These are phyloP conservation scores for Cheirogaleus medius DNA, from an alignment of 2,113 vertebrate genomes.

Conservation along the genomic window DNA sequence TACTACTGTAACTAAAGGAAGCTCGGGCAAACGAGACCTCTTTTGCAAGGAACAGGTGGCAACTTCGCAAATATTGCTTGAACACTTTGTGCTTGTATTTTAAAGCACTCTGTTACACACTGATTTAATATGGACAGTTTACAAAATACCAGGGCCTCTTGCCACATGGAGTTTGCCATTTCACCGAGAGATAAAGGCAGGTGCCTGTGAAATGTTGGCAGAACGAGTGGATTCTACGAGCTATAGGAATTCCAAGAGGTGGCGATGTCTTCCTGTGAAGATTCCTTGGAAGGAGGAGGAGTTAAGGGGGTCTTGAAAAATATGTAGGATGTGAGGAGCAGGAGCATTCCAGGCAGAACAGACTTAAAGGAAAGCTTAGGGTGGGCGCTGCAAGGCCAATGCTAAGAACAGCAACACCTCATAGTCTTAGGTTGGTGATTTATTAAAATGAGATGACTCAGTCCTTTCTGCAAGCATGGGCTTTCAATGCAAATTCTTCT, in stretches of 20 bases:
- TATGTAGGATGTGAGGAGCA: not conserved
- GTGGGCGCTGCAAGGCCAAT: rapidly evolving
- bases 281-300: not conserved
- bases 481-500: not conserved
- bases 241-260: not conserved
- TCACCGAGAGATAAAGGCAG: not conserved
- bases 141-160: not conserved
- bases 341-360: not conserved
- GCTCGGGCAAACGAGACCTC: not conserved
- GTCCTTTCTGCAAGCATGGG: not conserved
- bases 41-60: not conserved
- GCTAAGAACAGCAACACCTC: not conserved
- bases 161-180: not conserved
- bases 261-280: not conserved
- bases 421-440: not conserved
- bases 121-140: not conserved
- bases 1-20: not conserved
- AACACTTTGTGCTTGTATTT: not conserved
- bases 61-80: not conserved
- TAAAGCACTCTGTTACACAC: not conserved
- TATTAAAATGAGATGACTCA: not conserved
- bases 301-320: not conserved
- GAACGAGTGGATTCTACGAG: not conserved
- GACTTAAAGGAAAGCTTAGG: not conserved
- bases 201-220: not conserved